A percentile compares a stretch with the other conserved stretches of the same genome.
These are phyloP conservation scores for Luscinia megarhynchos DNA, from an alignment of 2,797 vertebrate species.

Conservation along the genomic window DNA sequence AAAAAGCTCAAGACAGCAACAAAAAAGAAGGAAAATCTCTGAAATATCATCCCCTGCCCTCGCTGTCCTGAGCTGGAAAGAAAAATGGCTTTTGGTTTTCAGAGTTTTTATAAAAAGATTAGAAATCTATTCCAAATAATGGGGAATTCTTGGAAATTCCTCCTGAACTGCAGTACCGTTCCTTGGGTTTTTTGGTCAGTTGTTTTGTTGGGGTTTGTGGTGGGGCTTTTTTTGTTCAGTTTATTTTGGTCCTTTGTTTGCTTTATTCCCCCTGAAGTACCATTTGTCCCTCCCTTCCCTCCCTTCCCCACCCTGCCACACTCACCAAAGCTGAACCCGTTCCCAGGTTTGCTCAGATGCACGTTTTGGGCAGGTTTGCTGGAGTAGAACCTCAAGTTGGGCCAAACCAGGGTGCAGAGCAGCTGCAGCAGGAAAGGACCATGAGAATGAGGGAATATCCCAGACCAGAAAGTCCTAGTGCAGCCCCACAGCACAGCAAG, in stretches of 20 bases:
- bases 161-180: neutral
- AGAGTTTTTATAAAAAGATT: neutral
- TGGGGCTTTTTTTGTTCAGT: too few species aligned
- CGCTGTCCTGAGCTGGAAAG: neutral
- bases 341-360: neutral
- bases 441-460: neutral
- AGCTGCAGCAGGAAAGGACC: neutral
- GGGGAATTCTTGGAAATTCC: neutral
- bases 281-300: neutral
- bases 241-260: neutral
- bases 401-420: neutral
- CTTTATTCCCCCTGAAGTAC: neutral
- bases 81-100: neutral
- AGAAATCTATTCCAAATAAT: neutral
- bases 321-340: neutral
- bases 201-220: neutral
- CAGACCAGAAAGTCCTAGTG: neutral
- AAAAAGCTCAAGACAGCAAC: neutral
- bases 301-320: neutral
- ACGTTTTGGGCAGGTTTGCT: neutral
- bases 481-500: neutral
- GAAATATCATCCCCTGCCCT: neutral
- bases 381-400: fast-evolving
- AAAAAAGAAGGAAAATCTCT: neutral
- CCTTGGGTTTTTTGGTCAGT: neutral